These are phyloP conservation scores for Pterobdella sp. DNA, from an alignment of 2,888 invertebrate species.

Conservation along the genomic window DNA sequence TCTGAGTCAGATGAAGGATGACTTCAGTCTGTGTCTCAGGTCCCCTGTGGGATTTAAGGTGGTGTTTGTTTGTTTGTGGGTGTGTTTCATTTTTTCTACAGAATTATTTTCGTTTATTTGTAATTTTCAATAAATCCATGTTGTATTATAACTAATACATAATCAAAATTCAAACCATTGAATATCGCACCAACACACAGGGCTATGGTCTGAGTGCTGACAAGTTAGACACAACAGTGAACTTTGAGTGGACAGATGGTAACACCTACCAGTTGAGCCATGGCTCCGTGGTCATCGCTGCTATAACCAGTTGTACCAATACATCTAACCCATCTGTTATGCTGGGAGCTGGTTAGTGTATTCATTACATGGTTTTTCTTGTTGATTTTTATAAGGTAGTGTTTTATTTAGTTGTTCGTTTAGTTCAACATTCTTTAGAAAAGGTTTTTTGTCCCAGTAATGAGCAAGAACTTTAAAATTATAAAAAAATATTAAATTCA, in stretches of 20 bases:
- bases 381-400: too few species aligned
- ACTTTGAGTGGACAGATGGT: constrained; percentile 69
- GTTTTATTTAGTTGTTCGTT: too few species aligned
- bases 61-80: background rate
- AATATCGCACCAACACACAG: constrained; percentile 59
- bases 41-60: constrained; percentile 65
- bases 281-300: constrained; percentile 90
- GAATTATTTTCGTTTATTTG: background rate
- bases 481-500: too few species aligned
- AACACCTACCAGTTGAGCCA: constrained; percentile 71
- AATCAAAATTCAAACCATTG: background rate
- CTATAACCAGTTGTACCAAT: constrained; percentile 95
- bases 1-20: constrained; percentile 77
- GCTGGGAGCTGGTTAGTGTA: constrained; percentile 74
- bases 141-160: background rate
- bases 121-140: background rate
- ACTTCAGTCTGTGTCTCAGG: constrained; percentile 74
- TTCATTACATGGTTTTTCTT: too few species aligned
- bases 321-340: constrained; percentile 96
- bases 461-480: too few species aligned
- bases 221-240: constrained; percentile 60
- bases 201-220: constrained; percentile 71
- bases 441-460: too few species aligned
- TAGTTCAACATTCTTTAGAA: too few species aligned
- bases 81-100: background rate